A percentile compares a stretch with the other conserved stretches of the same genome.
Conservation (phyloP, 2,797 vertebrate species). For the Gymnodraco acuticeps region DNA sequence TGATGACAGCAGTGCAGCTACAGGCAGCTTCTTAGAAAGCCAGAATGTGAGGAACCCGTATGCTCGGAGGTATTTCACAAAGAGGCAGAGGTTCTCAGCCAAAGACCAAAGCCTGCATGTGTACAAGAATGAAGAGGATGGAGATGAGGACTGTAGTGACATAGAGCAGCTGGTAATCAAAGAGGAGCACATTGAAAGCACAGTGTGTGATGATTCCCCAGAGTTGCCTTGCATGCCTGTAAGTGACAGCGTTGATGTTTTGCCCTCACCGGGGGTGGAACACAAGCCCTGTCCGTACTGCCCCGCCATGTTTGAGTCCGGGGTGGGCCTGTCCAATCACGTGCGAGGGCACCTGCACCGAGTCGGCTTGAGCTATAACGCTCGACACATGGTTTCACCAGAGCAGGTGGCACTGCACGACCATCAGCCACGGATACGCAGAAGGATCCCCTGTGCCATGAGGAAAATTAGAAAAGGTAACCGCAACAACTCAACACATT, state of each 20-base stretch:
- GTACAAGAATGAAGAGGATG: constrained; percentile 52
- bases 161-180: constrained; percentile 80
- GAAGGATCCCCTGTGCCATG: constrained; percentile 83
- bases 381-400: constrained; percentile 93
- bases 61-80: constrained; percentile 65
- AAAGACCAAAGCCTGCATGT: constrained; percentile 62
- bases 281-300: constrained; percentile 92
- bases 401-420: constrained; percentile 94
- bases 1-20: constrained; percentile 83
- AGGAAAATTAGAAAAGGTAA: constrained; percentile 92
- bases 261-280: constrained; percentile 85
- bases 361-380: constrained; percentile 93
- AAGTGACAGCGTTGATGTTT: constrained; percentile 76
- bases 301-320: constrained; percentile 93
- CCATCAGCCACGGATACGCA: constrained; percentile 91
- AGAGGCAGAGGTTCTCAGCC: constrained; percentile 62
- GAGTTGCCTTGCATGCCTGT: constrained; percentile 81
- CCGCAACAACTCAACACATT: background rate
- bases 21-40: constrained; percentile 65
- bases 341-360: constrained; percentile 94
- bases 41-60: constrained; percentile 67
- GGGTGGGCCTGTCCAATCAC: constrained; percentile 95
- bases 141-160: constrained; percentile 69
- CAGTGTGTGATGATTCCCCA: constrained; percentile 74
- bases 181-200: constrained; percentile 72